Evolutionary conservation across 2,888 invertebrate species (phyloP).

Genomic region (Ophioninae sp.): DNA sequence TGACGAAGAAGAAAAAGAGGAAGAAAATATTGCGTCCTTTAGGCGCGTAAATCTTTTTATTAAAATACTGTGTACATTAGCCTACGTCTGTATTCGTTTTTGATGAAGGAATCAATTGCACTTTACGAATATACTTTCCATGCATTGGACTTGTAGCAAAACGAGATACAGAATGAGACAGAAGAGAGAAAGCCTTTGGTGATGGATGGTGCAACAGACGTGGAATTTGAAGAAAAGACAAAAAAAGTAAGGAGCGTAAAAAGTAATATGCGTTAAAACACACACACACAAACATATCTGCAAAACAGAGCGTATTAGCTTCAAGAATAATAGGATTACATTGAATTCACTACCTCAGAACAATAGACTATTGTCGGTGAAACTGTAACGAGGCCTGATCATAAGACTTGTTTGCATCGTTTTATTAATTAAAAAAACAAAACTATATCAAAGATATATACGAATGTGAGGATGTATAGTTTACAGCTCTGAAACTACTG

Average conservation of each 20-base stretch:
- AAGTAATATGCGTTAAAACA: conserved; percentile 66
- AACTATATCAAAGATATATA: conserved; percentile 41
- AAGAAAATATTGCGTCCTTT: conserved; percentile 58
- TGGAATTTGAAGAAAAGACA: background rate
- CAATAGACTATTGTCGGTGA: conserved; percentile 61
- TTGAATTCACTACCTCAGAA: conserved; percentile 78
- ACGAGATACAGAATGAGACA: conserved; percentile 55
- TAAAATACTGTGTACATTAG: conserved; percentile 58
- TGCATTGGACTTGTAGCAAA: conserved; percentile 76
- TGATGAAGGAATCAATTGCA: conserved; percentile 61
- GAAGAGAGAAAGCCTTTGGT: background rate
- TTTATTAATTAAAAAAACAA: conserved; percentile 33
- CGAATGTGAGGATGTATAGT: conserved; percentile 32
- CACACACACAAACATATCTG: conserved; percentile 66
- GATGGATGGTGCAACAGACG: conserved; percentile 51
- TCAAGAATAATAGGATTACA: conserved; percentile 77
- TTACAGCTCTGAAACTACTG: conserved; percentile 57
- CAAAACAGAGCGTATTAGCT: conserved; percentile 74
- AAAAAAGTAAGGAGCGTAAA: conserved; percentile 51
- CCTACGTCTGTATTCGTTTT: conserved; percentile 60
- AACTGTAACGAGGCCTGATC: conserved; percentile 51
- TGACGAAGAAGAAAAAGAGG: conserved; percentile 17
- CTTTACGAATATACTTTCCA: conserved; percentile 59
- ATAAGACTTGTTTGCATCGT: conserved; percentile 60
- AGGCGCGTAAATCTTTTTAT: conserved; percentile 61